Percentiles rank a stretch among this genome's conserved stretches.
Conservation (phyloP, 2,888 invertebrate species). For the Ischnus inquisitorius region DNA sequence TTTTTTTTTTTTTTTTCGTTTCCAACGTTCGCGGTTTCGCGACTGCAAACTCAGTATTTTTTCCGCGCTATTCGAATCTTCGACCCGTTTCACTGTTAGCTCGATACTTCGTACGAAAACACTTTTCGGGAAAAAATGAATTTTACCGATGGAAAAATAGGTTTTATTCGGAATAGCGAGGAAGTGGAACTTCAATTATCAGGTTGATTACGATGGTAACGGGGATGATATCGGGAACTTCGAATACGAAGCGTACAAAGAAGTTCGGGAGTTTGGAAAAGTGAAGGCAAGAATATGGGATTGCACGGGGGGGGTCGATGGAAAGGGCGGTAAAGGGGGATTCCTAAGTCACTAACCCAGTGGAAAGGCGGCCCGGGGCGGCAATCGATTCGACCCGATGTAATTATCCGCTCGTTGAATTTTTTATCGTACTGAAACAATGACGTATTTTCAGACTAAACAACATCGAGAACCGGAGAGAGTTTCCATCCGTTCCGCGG, state of each 20-base stretch:
- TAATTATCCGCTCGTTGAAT: constrained; percentile 89
- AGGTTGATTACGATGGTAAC: not conserved
- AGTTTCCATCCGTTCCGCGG: constrained; percentile 63
- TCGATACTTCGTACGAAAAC: not conserved
- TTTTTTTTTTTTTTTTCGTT: too few relatives aligned
- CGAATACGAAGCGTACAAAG: not conserved
- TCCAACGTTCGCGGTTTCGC: too few relatives aligned
- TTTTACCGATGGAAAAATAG: not conserved
- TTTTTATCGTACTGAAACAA: constrained; percentile 89
- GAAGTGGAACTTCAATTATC: not conserved
- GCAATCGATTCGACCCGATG: constrained; percentile 86
- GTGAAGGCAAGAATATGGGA: not conserved
- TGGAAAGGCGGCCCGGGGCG: constrained; percentile 79
- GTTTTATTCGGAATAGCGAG: not conserved
- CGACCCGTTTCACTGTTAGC: too few relatives aligned
- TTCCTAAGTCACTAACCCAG: constrained; percentile 79
- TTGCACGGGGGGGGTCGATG: constrained; percentile 37
- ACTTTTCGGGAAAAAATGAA: not conserved
- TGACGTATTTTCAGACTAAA: constrained; percentile 90
- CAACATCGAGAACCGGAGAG: constrained; percentile 85
- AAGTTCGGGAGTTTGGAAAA: not conserved
- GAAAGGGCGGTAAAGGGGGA: constrained; percentile 19
- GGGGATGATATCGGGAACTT: constrained; percentile 1
- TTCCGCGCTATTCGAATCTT: too few relatives aligned
- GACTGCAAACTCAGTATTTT: too few relatives aligned